Base-by-base conservation (phyloP, 2,888 invertebrate species). In the Drosophila niveifrons region DNA sequence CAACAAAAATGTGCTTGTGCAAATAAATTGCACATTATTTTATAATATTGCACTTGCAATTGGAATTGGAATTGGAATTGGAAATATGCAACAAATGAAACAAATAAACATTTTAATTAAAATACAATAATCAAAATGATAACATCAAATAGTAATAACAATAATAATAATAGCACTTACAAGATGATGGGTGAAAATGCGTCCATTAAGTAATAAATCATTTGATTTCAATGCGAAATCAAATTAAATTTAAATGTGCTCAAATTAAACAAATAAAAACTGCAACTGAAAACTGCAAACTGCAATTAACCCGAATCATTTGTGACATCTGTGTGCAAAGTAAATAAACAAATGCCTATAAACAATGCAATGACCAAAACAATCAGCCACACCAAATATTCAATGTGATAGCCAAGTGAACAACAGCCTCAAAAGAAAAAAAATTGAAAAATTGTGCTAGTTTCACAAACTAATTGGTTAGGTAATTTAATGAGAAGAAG, bases 21-120 rank as follows among this genome's bases (percentile, higher is more conserved):
- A 13, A 41, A 41, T 13, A 13, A 41, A 13, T 41, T 13, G 13
- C 10, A 13, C 39, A 13, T 41, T 41, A 8, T 13, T 41, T 41
- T 41, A 4, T 11, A 15, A 41, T 41, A 8, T 41, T 78, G 53
- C 43, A 52, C 52, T 23, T 23, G 23, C 23, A 23, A 23, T 23
- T 23, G 23, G 23, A 23, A 23, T 23, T 23, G 23, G 23, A 6
- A 28, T 4, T 8, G 61, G 51, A 70, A 52, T 76, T 72, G 59
- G 52, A 75, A 70, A 68, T 65, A 66, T 51, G 56, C 50, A 48
- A 63, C 61, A 82, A 79, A 58, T 55, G 67, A 62, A 66, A 73
- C 53, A 77, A 77, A 80, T 77, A 80, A 80, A 70, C 70, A 80
- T 83, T 83, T 83, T 78, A 80, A 80, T 80, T 83, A 77, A 83